phyloP scores from a whole-genome alignment of 2,888 invertebrate genomes.

The Arge pagana region DNA sequence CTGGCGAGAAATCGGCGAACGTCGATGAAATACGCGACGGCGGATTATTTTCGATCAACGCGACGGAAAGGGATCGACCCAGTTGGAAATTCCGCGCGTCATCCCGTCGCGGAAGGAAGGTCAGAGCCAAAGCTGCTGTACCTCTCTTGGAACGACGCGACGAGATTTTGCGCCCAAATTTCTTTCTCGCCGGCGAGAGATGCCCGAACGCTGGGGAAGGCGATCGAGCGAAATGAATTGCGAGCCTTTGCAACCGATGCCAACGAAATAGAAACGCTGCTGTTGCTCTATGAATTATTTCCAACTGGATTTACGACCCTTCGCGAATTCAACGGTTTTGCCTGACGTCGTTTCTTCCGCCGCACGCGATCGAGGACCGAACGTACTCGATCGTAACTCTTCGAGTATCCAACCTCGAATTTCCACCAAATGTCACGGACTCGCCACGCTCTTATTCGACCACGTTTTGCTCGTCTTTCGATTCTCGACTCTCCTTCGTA shows the following conservation, averaged over 20 bases:
- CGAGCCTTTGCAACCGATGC: conserved; percentile 52
- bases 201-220: conserved; percentile 48
- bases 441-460: conserved; percentile 7
- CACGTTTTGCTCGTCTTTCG: conserved; percentile 3
- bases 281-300: conserved; percentile 57
- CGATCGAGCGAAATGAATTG: conserved; percentile 57
- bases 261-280: conserved; percentile 56
- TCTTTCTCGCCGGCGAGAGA: conserved; percentile 40
- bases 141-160: neutral
- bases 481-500: conserved; percentile 3
- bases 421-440: conserved; percentile 39
- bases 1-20: too few species aligned
- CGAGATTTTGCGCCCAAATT: neutral
- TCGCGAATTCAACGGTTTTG: too few species aligned
- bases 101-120: too few species aligned
- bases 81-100: too few species aligned
- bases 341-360: too few species aligned
- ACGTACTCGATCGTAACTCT: conserved; percentile 28
- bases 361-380: too few species aligned
- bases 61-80: too few species aligned
- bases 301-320: conserved; percentile 49
- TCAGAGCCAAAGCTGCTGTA: neutral
- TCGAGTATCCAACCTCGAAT: conserved; percentile 15
- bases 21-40: too few species aligned
- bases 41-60: too few species aligned